A percentile compares a stretch with the other conserved stretches of the same genome.
These are phyloP conservation scores for Trachelus iudaicus DNA, from an alignment of 2,888 invertebrate species.

Conservation along the genomic window DNA sequence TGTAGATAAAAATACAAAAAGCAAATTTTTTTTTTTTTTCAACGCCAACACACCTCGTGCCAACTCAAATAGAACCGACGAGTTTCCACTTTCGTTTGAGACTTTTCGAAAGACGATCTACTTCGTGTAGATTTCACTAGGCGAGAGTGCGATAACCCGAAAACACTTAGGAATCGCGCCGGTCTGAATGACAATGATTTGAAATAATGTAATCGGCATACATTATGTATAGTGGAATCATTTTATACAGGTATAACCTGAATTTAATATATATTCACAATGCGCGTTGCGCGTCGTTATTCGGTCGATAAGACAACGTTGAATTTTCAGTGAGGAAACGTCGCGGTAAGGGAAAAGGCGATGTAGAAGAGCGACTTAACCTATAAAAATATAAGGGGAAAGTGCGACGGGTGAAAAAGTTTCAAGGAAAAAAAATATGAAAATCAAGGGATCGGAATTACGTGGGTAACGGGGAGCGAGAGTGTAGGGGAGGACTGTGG, in stretches of 20 bases:
- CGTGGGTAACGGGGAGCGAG: neutral
- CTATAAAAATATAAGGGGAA: neutral
- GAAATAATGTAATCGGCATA: neutral
- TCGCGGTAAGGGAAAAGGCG: neutral
- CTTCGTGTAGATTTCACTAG: neutral
- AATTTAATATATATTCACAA: neutral
- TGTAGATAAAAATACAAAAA: neutral
- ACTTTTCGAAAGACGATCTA: neutral
- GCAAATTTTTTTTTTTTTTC: too few species aligned
- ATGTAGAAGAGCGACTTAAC: neutral
- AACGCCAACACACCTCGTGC: neutral
- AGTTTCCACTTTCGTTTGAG: neutral
- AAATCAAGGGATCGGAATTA: neutral
- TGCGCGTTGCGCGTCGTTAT: neutral
- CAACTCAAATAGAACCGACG: neutral
- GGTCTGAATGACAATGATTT: neutral
- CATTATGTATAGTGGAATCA: neutral
- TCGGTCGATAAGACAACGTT: neutral
- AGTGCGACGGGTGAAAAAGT: constrained; percentile 4
- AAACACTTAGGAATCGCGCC: neutral
- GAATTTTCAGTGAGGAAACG: neutral
- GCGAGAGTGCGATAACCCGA: neutral
- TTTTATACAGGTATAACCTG: neutral
- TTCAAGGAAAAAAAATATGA: neutral
- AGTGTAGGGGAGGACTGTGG: neutral